Evolutionary conservation across 2,797 vertebrate species (phyloP), one percentile per base, ranked within the genome.

Genomic region (Fratercula arctica): DNA sequence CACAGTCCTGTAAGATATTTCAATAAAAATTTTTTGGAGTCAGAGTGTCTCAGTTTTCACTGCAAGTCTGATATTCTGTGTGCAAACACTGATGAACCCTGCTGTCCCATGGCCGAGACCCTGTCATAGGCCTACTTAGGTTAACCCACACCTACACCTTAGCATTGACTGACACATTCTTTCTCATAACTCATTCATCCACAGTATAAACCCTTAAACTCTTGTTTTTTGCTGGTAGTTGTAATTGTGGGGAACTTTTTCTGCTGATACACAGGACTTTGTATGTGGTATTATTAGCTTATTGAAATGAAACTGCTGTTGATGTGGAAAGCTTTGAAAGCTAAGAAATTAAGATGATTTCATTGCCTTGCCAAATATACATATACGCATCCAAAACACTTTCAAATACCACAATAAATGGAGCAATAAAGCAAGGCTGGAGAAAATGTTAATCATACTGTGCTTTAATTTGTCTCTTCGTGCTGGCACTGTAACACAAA

Each of bases 131-230:
- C 8, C 19, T 79, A 4, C 33, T 57, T 57, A 88, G 31, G 2
- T 5, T 68, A 75, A 73, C 4, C 4, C 18, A 39, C 29, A 75
- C 3, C 8, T 56, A 19, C 3, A 73, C 7, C 9, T 61, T 50
- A 28, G 1, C 0, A 0, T 3, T 68, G 17, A 75, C 16, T 6
- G 28, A 66, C 13, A 25, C 3, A 7, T 39, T 69, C 28, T 43
- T 81, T 81, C 43, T 88, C 25, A 18, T 48, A 76, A 46, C 13
- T 54, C 41, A 51, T 78, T 88, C 39, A 59, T 43, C 4, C 13
- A 9, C 9, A 25, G 14, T 4, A 13, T 50, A 78, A 78, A 74
- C 9, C 13, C 39, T n/a, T 45, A 39, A 77, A 46, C 21, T 72
- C 33, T 85, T 57, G 4, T 0, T 0, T 17, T 92, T 91, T 78